phyloP scores from a whole-genome alignment of 2,888 invertebrate species.

The Meloe dianella region DNA sequence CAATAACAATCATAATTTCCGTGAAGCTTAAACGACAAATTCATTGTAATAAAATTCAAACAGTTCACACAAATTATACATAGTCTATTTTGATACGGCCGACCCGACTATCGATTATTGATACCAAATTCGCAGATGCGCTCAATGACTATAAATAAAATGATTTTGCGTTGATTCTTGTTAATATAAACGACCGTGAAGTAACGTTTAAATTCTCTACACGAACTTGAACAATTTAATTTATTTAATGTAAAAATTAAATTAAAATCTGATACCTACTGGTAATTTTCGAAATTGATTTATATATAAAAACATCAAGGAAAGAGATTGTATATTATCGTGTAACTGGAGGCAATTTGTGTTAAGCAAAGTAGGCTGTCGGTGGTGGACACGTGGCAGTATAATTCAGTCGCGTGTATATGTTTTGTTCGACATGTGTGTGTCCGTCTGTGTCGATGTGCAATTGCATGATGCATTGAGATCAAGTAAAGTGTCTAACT shows the following conservation, averaged over 20 bases:
- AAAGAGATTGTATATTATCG: slow-evolving; percentile 22
- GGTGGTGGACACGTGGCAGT: slow-evolving; percentile 37
- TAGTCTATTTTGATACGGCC: not conserved
- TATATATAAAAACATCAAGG: not conserved
- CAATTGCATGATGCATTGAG: slow-evolving; percentile 19
- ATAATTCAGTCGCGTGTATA: slow-evolving; percentile 44
- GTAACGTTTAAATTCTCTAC: not conserved
- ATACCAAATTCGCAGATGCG: no score
- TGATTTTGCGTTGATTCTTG: no score
- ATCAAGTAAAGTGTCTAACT: slow-evolving; percentile 20
- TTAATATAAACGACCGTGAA: no score
- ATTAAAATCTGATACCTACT: slow-evolving; percentile 37
- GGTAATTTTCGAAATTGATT: slow-evolving; percentile 37
- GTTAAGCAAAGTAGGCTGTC: slow-evolving; percentile 35
- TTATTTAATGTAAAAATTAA: slow-evolving; percentile 23
- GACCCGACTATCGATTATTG: not conserved
- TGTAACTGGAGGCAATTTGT: slow-evolving; percentile 41
- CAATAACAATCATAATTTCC: slow-evolving; percentile 10
- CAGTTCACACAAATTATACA: no score
- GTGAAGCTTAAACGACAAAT: not conserved
- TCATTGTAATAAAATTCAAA: no score
- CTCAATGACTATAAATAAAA: no score
- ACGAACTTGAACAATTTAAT: slow-evolving; percentile 6
- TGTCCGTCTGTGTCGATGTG: slow-evolving; percentile 22
- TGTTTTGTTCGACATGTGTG: slow-evolving; percentile 41